Base-by-base conservation (phyloP, 2,113 vertebrate species). In the Poeciliopsis retropinna region DNA sequence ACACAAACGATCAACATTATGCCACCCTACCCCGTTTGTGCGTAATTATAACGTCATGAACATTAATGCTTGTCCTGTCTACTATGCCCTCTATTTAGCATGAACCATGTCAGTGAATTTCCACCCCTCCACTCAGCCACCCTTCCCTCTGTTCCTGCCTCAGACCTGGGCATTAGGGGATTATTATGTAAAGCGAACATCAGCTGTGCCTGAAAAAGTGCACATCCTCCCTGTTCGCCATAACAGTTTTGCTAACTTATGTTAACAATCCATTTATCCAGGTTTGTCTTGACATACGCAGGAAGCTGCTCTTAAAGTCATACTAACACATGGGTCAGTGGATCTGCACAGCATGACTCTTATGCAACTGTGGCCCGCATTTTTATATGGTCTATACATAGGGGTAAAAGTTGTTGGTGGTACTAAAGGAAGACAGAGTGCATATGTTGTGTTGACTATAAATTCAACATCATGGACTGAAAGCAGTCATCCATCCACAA, bases 91-190 rank as follows among this genome's bases (percentile, higher is more conserved):
- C 81, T 84, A 81, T 86, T 82, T 83, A 85, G 80, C 72, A 75
- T 70, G 5, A 12, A 63, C 60, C 77, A 60, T 41, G 78, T 76
- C 87, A 75, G 87, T 88, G 80, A 86, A 88, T 93, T 91, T 93
- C 87, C 87, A 90, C 78, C 81, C 81, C 71, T 75, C 65, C 28
- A 11, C 72, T 60, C 39, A 29, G 65, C 63, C 64, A 54, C 76
- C 60, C 67, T 72, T 75, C 87, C 85, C 83, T 70, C 29, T 84
- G 84, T 78, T 78, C 75, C 78, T 47, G 60, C 83, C 81, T 71
- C 79, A 78, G 71, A 72, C 41, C 70, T 66, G 73, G 57, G 63
- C 84, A 79, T 80, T 61, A 76, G 76, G 78, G 11, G 66, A 76
- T 19, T 67, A 68, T 85, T 67, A 81, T 67, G 41, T 64, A 72